Conservation (phyloP, 2,797 vertebrate genomes). For the Lagodon rhomboides region DNA sequence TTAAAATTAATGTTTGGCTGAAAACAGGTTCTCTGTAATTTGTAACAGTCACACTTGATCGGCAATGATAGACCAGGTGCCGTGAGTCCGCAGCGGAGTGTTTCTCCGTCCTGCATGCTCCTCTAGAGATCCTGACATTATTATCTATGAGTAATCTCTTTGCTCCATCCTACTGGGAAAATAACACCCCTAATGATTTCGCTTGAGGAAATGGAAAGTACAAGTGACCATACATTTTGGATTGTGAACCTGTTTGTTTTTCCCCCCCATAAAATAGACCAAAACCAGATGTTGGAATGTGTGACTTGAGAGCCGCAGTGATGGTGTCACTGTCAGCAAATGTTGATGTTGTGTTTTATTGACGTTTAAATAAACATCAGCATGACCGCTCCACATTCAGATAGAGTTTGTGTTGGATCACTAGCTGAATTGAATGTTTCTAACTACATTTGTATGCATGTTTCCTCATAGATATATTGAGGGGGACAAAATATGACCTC, state of each 20-base stretch:
- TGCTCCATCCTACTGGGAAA: neutral
- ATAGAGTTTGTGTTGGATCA: slow-evolving; percentile 4
- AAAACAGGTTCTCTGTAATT: neutral
- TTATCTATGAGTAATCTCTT: neutral
- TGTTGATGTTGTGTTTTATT: slow-evolving; percentile 11
- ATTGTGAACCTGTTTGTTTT: neutral
- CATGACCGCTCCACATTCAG: neutral
- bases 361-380: slow-evolving; percentile 13
- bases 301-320: neutral
- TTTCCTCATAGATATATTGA: too few relatives aligned
- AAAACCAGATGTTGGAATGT: slow-evolving; percentile 45
- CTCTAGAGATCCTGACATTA: too few relatives aligned
- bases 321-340: slow-evolving; percentile 24
- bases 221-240: neutral
- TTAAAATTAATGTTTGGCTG: slow-evolving; percentile 10
- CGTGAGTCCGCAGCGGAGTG: neutral
- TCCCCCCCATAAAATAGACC: slow-evolving; percentile 2
- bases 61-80: neutral
- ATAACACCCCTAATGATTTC: neutral
- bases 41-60: neutral
- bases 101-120: slow-evolving; percentile 3
- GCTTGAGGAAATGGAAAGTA: neutral
- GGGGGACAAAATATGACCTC: too few relatives aligned
- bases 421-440: neutral
- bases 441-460: neutral